Percentiles rank a stretch among this genome's conserved stretches.
Conservation (phyloP, 2,113 vertebrate genomes). For the Ancistrus triradiatus region DNA sequence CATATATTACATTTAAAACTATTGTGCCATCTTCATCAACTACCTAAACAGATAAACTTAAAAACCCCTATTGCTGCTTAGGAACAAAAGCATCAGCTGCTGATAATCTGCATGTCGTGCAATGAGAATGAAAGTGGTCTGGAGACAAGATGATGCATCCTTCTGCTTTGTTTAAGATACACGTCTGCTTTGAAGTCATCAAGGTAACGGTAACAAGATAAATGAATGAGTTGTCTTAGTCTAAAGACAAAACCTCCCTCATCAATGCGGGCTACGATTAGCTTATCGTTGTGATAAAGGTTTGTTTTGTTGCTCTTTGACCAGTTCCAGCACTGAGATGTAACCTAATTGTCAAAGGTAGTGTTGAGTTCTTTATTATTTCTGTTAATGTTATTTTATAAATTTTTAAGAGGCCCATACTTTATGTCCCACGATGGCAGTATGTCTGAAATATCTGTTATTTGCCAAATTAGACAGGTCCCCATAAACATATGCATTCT, state of each 20-base stretch:
- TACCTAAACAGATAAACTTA: too few species aligned
- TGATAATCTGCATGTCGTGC: conserved; percentile 68
- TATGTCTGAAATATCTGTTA: too few species aligned
- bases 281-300: background rate
- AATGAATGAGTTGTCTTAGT: background rate
- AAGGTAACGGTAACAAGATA: conserved; percentile 32
- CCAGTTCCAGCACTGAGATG: too few species aligned
- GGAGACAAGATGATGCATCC: conserved; percentile 17
- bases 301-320: background rate
- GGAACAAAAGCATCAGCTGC: conserved; percentile 62
- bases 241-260: conserved; percentile 24
- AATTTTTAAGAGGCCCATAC: too few species aligned
- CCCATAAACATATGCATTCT: too few species aligned
- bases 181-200: conserved; percentile 24
- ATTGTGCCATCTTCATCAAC: too few species aligned
- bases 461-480: too few species aligned
- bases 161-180: conserved; percentile 42
- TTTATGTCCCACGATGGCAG: too few species aligned
- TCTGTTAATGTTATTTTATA: too few species aligned
- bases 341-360: background rate
- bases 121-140: conserved; percentile 42
- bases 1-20: too few species aligned
- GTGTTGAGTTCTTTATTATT: background rate
- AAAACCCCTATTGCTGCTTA: conserved; percentile 66
- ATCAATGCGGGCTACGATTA: background rate